A percentile compares a stretch with the other conserved stretches of the same genome.
These are phyloP conservation scores for Rhombomys opimus DNA, from an alignment of 2,113 vertebrate species.

Conservation along the genomic window DNA sequence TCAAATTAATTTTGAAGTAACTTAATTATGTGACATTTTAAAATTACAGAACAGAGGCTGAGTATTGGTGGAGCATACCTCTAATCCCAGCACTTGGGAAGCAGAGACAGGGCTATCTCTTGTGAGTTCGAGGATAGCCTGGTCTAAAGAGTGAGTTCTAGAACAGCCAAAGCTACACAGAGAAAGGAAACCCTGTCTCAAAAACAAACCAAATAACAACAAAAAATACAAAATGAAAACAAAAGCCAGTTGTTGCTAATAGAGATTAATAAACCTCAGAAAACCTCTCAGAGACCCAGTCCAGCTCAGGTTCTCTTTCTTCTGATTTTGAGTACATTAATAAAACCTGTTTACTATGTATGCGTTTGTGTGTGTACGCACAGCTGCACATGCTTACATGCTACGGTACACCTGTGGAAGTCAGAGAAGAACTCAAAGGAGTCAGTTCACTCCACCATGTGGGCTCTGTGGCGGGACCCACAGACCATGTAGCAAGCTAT, in stretches of 20 bases:
- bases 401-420: neutral
- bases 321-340: neutral
- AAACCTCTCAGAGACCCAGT: neutral
- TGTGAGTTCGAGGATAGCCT: neutral
- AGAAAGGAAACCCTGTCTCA: neutral
- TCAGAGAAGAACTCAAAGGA: neutral
- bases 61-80: neutral
- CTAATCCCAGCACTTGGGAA: neutral
- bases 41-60: neutral
- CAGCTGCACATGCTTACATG: neutral
- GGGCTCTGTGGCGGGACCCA: neutral
- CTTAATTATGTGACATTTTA: conserved; percentile 6
- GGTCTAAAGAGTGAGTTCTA: neutral
- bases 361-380: neutral
- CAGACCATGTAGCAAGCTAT: neutral
- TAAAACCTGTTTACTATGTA: neutral
- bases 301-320: neutral
- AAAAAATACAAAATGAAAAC: neutral
- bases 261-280: neutral
- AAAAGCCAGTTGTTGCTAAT: neutral
- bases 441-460: neutral
- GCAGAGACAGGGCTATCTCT: neutral
- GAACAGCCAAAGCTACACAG: neutral
- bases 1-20: conserved; percentile 13
- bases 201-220: neutral